A percentile compares a stretch with the other conserved stretches of the same genome.
phyloP scores from a whole-genome alignment of 2,888 invertebrate species.

The Sphecodes monilicornis region DNA sequence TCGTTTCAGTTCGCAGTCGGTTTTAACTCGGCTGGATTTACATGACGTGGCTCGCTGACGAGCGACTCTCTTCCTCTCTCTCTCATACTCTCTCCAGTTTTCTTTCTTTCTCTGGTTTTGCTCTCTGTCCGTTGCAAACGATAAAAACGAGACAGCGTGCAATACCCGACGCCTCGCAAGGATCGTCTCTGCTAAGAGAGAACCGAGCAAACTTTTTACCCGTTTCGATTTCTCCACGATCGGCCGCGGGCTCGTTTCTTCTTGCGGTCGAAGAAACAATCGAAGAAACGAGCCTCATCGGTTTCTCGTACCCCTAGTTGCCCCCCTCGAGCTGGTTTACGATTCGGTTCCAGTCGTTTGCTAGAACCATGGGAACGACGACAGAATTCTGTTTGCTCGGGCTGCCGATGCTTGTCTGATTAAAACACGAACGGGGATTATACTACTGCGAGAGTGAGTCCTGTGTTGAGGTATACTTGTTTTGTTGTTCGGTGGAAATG shows the following conservation, averaged over 20 bases:
- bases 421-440: neutral
- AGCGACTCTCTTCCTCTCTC: conserved; percentile 30
- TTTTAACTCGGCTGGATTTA: conserved; percentile 73
- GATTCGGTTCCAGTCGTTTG: conserved; percentile 2
- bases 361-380: conserved; percentile 11
- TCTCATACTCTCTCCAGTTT: neutral
- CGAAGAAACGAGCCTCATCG: conserved; percentile 7
- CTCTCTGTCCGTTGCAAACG: neutral
- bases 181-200: neutral
- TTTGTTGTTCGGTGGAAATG: neutral
- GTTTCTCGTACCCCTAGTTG: neutral
- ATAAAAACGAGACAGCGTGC: conserved; percentile 50
- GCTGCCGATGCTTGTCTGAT: neutral
- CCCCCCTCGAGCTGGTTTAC: neutral
- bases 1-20: conserved; percentile 71
- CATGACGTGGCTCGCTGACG: conserved; percentile 69
- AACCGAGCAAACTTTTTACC: neutral
- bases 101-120: neutral
- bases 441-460: neutral
- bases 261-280: conserved; percentile 7
- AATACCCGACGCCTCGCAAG: conserved; percentile 25
- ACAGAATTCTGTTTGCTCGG: neutral
- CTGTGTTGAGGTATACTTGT: neutral
- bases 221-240: conserved; percentile 10
- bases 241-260: conserved; percentile 3